phyloP scores from a whole-genome alignment of 2,113 vertebrate genomes.

The Alces alces region DNA sequence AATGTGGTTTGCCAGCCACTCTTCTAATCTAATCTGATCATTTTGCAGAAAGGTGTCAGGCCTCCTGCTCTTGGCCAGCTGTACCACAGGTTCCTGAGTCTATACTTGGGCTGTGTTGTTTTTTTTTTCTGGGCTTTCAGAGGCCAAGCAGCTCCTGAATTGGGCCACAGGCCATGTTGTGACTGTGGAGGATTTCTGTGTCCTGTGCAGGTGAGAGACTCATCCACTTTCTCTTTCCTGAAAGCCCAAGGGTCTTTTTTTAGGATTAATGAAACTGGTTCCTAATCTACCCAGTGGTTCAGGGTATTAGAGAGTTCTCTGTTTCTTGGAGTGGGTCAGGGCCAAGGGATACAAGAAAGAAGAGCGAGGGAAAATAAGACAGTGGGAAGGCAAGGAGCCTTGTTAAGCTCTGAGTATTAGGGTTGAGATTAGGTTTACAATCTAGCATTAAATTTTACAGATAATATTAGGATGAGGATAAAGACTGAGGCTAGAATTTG shows the following conservation, averaged over 20 bases:
- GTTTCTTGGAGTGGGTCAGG: neutral
- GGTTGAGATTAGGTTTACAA: neutral
- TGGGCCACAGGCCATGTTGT: neutral
- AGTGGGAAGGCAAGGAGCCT: neutral
- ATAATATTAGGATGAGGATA: slow-evolving; percentile 26
- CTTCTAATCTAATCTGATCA: neutral
- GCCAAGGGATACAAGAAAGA: neutral
- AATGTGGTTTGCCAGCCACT: neutral
- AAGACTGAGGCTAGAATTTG: slow-evolving; percentile 8
- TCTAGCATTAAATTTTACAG: slow-evolving; percentile 14
- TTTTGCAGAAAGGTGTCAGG: neutral
- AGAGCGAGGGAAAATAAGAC: neutral
- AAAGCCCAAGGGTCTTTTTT: neutral
- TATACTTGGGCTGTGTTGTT: neutral
- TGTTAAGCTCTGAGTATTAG: neutral
- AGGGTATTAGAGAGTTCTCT: neutral
- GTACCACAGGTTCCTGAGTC: neutral
- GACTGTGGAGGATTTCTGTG: neutral
- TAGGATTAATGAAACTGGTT: neutral
- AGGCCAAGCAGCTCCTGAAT: neutral
- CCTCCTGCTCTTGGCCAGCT: neutral
- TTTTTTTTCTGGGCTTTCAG: neutral
- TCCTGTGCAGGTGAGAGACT: neutral
- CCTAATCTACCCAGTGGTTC: neutral
- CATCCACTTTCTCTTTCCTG: neutral